phyloP scores from a whole-genome alignment of 2,113 vertebrate species.

The Vulpes vulpes region DNA sequence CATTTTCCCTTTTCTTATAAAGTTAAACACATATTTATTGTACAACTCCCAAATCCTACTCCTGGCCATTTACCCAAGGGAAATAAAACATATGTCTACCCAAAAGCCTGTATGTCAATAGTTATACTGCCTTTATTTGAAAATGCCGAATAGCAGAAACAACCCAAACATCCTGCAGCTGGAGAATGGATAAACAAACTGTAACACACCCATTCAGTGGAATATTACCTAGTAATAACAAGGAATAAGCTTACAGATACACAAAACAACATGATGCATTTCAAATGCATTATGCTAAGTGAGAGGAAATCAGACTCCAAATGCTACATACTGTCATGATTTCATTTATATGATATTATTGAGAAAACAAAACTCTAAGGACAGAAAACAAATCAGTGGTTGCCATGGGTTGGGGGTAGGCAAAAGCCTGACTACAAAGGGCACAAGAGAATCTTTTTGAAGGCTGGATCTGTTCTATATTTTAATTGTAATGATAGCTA shows the following conservation, averaged over 20 bases:
- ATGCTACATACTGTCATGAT: background rate
- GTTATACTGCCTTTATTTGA: background rate
- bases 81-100: background rate
- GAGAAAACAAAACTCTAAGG: background rate
- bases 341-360: background rate
- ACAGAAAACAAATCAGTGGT: background rate
- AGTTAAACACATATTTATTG: background rate
- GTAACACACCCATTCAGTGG: background rate
- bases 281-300: background rate
- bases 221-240: background rate
- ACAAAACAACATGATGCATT: background rate
- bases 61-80: background rate
- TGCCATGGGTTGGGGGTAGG: background rate
- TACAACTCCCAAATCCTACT: background rate
- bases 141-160: background rate
- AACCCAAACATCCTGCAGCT: background rate
- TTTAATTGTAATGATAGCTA: background rate
- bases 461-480: background rate
- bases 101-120: background rate
- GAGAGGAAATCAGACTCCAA: background rate
- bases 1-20: background rate
- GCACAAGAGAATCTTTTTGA: background rate
- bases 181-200: background rate
- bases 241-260: background rate
- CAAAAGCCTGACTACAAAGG: background rate